A percentile compares a stretch with the other conserved stretches of the same genome.
phyloP scores from a whole-genome alignment of 2,113 vertebrate genomes.

The Nerophis lumbriciformis region DNA sequence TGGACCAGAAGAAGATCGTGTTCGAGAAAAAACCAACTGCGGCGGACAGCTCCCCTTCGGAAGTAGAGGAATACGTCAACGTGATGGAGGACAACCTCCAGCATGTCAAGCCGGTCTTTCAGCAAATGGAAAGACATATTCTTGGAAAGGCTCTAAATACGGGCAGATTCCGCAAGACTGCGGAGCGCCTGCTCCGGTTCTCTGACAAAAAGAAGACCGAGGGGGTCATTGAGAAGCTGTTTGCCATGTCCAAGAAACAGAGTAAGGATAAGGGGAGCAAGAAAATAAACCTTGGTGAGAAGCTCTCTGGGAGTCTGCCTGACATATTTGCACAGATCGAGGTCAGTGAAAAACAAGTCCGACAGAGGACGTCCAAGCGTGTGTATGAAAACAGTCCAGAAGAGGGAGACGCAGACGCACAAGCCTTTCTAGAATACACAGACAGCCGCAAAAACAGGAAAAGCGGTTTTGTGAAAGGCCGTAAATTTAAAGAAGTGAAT shows the following conservation, averaged over 20 bases:
- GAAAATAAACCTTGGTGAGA: conserved; percentile 74
- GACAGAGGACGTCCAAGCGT: conserved; percentile 80
- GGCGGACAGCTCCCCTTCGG: conserved; percentile 60
- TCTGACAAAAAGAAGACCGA: conserved; percentile 87
- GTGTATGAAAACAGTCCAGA: conserved; percentile 83
- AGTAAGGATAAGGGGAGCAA: conserved; percentile 73
- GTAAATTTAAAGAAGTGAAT: conserved; percentile 71
- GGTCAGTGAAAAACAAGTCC: conserved; percentile 83
- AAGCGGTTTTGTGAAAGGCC: conserved; percentile 60
- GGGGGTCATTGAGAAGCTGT: conserved; percentile 86
- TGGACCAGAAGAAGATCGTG: conserved; percentile 81
- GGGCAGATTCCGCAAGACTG: conserved; percentile 82
- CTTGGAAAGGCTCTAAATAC: conserved; percentile 85
- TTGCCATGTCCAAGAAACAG: conserved; percentile 79
- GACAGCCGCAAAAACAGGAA: conserved; percentile 78
- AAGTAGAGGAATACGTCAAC: conserved; percentile 81
- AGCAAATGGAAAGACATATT: conserved; percentile 90
- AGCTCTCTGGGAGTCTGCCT: conserved; percentile 80
- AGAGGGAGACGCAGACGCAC: conserved; percentile 81
- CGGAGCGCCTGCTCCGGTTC: conserved; percentile 85
- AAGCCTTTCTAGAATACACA: conserved; percentile 85
- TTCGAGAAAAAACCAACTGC: conserved; percentile 76
- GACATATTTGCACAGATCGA: conserved; percentile 96
- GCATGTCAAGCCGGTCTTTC: conserved; percentile 89
- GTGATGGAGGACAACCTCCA: conserved; percentile 86